Conservation (phyloP, 2,888 invertebrate genomes). For the Cloeon dipterum region DNA sequence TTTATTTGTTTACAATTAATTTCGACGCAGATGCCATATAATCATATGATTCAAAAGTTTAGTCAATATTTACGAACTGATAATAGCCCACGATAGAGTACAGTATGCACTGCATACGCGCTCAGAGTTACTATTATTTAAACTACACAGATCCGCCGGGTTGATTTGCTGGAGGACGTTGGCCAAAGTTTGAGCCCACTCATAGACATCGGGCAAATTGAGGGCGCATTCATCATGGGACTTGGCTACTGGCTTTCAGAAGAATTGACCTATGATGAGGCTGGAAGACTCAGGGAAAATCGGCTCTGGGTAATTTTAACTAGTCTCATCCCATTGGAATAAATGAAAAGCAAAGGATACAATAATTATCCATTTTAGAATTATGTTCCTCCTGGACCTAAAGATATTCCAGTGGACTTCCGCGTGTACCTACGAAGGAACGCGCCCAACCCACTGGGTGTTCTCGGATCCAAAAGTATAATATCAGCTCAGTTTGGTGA, state of each 20-base stretch:
- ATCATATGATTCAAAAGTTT: no score
- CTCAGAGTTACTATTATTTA: no score
- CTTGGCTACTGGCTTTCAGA: constrained; percentile 55
- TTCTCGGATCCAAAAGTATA: constrained; percentile 53
- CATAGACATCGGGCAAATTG: constrained; percentile 52
- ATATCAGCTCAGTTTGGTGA: no score
- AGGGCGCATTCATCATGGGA: constrained; percentile 46
- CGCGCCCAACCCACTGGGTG: constrained; percentile 35
- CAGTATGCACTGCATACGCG: no score
- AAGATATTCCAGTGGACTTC: constrained; percentile 56
- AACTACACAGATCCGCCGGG: constrained; percentile 31
- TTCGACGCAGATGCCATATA: no score
- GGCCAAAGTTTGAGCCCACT: constrained; percentile 48
- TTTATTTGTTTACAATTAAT: no score
- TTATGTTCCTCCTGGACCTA: constrained; percentile 51
- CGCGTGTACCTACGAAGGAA: constrained; percentile 43
- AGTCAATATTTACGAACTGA: no score
- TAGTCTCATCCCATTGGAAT: no score
- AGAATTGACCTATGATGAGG: constrained; percentile 35
- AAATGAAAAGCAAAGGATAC: no score
- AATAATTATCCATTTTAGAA: constrained; percentile 20
- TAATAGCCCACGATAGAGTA: no score
- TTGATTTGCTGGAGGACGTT: constrained; percentile 48
- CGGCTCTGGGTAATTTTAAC: constrained; percentile 41
- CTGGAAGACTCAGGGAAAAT: constrained; percentile 44